Base-by-base conservation (phyloP, 2,797 vertebrate species). In the Cheirogaleus major region DNA sequence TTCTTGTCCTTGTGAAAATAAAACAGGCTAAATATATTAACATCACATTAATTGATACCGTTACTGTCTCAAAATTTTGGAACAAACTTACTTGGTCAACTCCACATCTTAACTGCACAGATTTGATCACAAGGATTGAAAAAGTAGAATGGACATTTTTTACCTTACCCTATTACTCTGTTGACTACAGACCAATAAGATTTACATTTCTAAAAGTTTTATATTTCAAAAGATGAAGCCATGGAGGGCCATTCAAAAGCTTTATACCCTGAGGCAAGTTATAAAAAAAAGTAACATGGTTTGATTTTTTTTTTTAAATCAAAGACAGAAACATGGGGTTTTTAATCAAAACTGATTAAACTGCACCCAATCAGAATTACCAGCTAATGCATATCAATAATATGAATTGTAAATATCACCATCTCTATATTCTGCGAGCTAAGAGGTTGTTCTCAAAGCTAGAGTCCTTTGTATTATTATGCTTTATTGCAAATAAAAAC, bases 341-440 rank as follows among this genome's bases (percentile, higher is more conserved):
- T 95, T 65, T 2, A 59, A 95, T 84, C 35, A 38, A 97, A 96
- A 72, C 27, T 93, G 61, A 92, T 80, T 67, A 84, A 63, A 61
- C 7, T 78, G 35, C 32, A 91, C 63, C 17, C 17, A 84, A 27
- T 93, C 69, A 91, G 81, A 88, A 90, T 91, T 73, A 57, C 18
- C 10, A 6, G 69, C 70, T 50, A 59, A 25, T 45, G 41, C 9
- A 94, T 52, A 69, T 35, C 43, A 84, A 89, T 23, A 86, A 93
- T 11, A 48, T 11, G 25, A 82, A 76, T 23, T 81, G 25, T 85
- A 92, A 92, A 69, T 86, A 85, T 67, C 73, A 78, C 43, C 41
- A 85, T 43, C 72, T 85, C 73, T 65, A n/a, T 32, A 55, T 23
- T 73, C n/a, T 91, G 22, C 61, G 45, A 92, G 61, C n/a, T 9